Evolutionary conservation across 2,113 vertebrate species (phyloP).

Genomic region (Edolisoma coerulescens): DNA sequence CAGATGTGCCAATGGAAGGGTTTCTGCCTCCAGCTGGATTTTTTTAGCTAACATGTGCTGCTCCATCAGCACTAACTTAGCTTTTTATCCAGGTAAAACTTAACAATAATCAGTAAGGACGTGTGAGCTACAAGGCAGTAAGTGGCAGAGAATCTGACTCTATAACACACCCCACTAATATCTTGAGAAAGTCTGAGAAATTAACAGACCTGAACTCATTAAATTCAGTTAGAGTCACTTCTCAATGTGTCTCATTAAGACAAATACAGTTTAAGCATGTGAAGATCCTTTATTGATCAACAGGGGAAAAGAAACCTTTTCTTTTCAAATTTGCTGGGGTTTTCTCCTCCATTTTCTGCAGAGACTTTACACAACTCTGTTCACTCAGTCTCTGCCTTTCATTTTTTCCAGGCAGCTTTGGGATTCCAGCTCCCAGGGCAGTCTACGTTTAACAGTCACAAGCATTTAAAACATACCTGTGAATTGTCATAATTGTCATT

Average conservation of each 20-base stretch:
- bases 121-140: not conserved
- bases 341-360: not conserved
- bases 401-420: conserved; percentile 4
- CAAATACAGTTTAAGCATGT: not conserved
- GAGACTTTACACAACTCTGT: not conserved
- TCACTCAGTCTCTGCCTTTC: not conserved
- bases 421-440: not conserved
- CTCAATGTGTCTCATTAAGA: not conserved
- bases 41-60: not conserved
- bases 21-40: not conserved
- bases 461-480: conserved; percentile 1
- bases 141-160: not conserved
- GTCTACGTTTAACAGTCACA: not conserved
- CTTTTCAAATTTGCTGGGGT: not conserved
- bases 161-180: not conserved
- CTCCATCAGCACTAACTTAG: not conserved
- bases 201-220: not conserved
- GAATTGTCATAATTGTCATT: not conserved
- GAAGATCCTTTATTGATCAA: not conserved
- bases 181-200: not conserved
- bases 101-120: not conserved
- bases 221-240: not conserved
- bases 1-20: not conserved
- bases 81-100: not conserved
- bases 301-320: not conserved